Evolutionary conservation across 2,113 vertebrate genomes (phyloP), one percentile per base, ranked within the genome.

Genomic region (Rhinoderma darwinii): DNA sequence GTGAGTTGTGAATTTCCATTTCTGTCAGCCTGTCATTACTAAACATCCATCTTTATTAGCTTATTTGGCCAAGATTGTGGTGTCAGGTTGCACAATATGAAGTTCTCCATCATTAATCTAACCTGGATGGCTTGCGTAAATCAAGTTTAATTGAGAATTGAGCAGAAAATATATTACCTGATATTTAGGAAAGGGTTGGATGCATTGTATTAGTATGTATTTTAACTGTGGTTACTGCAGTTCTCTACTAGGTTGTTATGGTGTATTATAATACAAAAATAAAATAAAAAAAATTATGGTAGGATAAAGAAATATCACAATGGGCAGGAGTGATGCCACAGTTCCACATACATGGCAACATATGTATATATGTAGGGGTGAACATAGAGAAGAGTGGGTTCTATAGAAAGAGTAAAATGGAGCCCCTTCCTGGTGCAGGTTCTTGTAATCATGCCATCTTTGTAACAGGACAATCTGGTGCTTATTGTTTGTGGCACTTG

Each of bases 21-120:
- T 30, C 75, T 70, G 61, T 30, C 30, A 11, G 30, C 32, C 44
- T 39, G 30, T 43, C 75, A 35, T 79, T 70, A 35, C 35, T 18
- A 54, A 61, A 47, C 44, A 86, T 86, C 61, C 68, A 86, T 86
- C 84, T 86, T 70, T 86, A 80, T 86, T 86, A 86, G 75, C 77
- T 79, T 56, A 51, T 85, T 86, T 86, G 75, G 43, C 75, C 54
- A 79, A 66, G 84, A 72, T 61, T 68, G 17, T 54, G 27, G 75
- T 86, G 84, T 86, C 84, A 86, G 75, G 30, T 86, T 25, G 25
- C 76, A 79, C 59, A 70, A 61, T 86, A 86, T 79, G 75, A 86
- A 79, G 54, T 86, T 86, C 61, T 35, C 61, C 68, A 70, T 79
- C 61, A 86, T 86, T 54, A 80, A 79, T 86, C 76, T 54, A 50